phyloP scores from a whole-genome alignment of 2,888 invertebrate genomes.

The Nematopogon swammerdamellus region DNA sequence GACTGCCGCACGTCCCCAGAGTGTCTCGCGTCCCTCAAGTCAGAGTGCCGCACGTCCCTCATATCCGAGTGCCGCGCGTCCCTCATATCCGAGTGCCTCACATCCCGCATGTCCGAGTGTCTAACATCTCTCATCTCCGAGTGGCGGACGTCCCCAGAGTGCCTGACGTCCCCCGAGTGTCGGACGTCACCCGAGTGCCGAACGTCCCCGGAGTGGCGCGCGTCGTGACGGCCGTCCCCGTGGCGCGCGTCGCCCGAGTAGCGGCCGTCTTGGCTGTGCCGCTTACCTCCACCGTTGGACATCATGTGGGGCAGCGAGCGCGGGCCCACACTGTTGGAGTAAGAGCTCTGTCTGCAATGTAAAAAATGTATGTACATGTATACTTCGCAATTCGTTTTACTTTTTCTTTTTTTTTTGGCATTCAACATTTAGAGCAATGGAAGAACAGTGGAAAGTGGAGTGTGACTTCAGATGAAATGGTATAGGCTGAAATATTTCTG shows the following conservation, averaged over 20 bases:
- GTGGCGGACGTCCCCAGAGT: not conserved
- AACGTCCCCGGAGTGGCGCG: not conserved
- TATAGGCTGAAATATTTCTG: too few species aligned
- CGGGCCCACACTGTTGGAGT: conserved; percentile 35
- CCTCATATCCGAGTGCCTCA: not conserved
- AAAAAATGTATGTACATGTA: too few species aligned
- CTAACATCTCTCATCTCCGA: not conserved
- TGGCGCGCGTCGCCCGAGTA: not conserved
- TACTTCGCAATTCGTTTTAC: too few species aligned
- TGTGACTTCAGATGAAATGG: too few species aligned
- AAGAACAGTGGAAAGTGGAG: too few species aligned
- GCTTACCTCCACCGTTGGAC: not conserved
- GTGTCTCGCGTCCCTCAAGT: not conserved
- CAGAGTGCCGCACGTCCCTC: not conserved
- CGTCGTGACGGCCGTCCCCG: not conserved
- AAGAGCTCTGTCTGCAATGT: conserved; percentile 11
- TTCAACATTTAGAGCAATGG: too few species aligned
- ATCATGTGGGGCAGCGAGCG: conserved; percentile 43
- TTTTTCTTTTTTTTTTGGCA: too few species aligned
- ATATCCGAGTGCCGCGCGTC: conserved; percentile 1
- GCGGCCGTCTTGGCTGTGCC: conserved; percentile 1
- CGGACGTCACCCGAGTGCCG: not conserved
- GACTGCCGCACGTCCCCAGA: not conserved
- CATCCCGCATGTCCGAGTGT: not conserved
- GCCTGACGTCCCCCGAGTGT: not conserved